Conservation (phyloP, 2,797 vertebrate species). For the Pachyuromys duprasi region DNA sequence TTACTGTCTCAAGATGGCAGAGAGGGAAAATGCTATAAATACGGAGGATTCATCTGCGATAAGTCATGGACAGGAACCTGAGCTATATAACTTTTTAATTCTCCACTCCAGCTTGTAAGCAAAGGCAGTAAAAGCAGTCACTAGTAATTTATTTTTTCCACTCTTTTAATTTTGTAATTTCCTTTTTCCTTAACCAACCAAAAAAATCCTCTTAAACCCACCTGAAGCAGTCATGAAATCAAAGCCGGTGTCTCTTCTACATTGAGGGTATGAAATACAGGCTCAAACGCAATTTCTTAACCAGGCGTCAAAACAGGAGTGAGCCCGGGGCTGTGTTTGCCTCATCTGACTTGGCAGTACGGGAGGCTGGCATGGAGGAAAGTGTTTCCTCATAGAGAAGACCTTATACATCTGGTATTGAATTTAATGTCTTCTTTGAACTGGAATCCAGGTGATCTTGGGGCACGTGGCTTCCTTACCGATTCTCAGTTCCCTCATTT, state of each 20-base stretch:
- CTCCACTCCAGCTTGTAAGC: conserved; percentile 77
- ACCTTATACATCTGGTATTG: background rate
- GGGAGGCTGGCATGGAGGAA: background rate
- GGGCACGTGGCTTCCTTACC: background rate
- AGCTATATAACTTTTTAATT: conserved; percentile 82
- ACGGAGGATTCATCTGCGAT: conserved; percentile 68
- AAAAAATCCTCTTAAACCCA: conserved; percentile 76
- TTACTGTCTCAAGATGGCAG: conserved; percentile 61
- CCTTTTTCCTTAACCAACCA: conserved; percentile 73
- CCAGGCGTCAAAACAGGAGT: conserved; percentile 66
- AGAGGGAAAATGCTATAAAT: conserved; percentile 71
- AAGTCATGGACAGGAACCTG: conserved; percentile 75
- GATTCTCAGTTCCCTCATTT: background rate
- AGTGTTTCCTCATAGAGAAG: background rate
- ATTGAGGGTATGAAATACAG: conserved; percentile 19
- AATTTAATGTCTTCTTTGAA: background rate
- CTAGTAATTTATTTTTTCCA: conserved; percentile 74
- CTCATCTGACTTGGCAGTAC: background rate
- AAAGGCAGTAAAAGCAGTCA: conserved; percentile 76
- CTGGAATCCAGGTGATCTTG: background rate
- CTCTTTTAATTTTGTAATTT: conserved; percentile 75
- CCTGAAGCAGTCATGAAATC: conserved; percentile 73
- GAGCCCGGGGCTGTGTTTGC: conserved; percentile 8
- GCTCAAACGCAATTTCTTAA: conserved; percentile 57
- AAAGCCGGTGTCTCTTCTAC: conserved; percentile 72